phyloP scores from a whole-genome alignment of 2,888 invertebrate species.

The Kuschelorhynchus macadamiae region DNA sequence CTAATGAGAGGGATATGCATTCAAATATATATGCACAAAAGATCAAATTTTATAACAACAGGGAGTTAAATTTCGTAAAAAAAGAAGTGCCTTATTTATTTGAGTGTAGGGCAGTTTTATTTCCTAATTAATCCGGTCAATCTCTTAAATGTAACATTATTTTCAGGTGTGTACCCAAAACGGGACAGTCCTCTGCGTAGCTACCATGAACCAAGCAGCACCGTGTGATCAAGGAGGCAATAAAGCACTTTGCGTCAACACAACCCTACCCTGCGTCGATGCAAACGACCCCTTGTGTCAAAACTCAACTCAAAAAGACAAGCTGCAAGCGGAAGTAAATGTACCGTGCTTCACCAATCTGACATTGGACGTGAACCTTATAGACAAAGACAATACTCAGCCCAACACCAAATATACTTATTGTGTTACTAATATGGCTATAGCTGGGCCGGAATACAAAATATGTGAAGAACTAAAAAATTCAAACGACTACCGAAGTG shows the following conservation, averaged over 20 bases:
- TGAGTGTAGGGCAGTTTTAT: no score
- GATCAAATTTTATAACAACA: no score
- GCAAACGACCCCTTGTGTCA: constrained; percentile 58
- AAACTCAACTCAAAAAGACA: constrained; percentile 55
- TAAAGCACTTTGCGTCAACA: constrained; percentile 58
- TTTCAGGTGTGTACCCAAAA: constrained; percentile 62
- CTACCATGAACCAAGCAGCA: constrained; percentile 57
- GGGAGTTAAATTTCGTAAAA: no score
- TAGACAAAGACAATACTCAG: constrained; percentile 46
- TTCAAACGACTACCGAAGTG: constrained; percentile 52
- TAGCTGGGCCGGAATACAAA: constrained; percentile 61
- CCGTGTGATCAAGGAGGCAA: constrained; percentile 60
- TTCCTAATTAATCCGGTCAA: no score
- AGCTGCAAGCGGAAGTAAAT: constrained; percentile 56
- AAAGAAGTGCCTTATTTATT: no score
- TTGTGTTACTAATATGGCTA: constrained; percentile 64
- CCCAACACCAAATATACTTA: constrained; percentile 55
- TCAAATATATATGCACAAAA: no score
- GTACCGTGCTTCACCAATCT: constrained; percentile 64
- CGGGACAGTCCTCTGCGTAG: constrained; percentile 62
- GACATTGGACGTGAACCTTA: constrained; percentile 60
- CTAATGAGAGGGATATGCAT: no score
- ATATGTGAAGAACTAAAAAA: constrained; percentile 47
- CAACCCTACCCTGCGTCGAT: constrained; percentile 58
- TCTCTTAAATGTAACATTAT: no score